Percentiles rank a stretch among this genome's conserved stretches.
Evolutionary conservation across 1,140 invertebrate species (phyloP).

Genomic region (Ips nitidus): DNA sequence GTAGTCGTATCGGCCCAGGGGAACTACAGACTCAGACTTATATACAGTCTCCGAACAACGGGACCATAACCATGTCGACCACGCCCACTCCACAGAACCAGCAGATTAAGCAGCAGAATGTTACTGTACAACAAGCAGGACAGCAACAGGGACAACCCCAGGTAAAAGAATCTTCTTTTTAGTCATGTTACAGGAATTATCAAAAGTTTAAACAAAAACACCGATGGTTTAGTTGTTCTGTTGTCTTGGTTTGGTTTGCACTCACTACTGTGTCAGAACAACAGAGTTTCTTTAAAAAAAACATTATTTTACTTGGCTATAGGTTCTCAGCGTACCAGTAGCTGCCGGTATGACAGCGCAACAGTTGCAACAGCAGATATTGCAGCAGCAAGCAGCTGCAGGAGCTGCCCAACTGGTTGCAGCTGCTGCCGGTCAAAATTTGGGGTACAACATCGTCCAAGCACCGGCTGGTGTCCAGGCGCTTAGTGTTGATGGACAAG

Average conservation of each 20-base stretch:
- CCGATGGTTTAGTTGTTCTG: background rate
- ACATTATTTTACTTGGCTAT: no score
- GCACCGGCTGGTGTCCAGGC: constrained; percentile 67
- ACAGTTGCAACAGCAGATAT: constrained; percentile 47
- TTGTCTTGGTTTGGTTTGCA: no score
- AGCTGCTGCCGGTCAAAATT: constrained; percentile 52
- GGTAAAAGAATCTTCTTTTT: constrained; percentile 9
- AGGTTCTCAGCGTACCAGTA: constrained; percentile 44
- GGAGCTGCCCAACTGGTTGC: constrained; percentile 36
- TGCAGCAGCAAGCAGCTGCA: constrained; percentile 48
- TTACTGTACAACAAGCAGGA: constrained; percentile 17
- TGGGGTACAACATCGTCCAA: constrained; percentile 66
- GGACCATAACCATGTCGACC: constrained; percentile 34
- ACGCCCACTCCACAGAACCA: constrained; percentile 41
- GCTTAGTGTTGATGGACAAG: constrained; percentile 89
- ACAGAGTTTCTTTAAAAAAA: no score
- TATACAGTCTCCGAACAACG: constrained; percentile 30
- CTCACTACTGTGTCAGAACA: no score
- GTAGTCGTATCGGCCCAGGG: constrained; percentile 66
- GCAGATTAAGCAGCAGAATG: constrained; percentile 22
- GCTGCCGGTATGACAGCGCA: constrained; percentile 44
- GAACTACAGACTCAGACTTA: constrained; percentile 43
- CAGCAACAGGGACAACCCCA: constrained; percentile 28
- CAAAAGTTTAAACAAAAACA: background rate
- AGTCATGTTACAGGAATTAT: no score